Evolutionary conservation across 2,113 vertebrate genomes (phyloP).

Genomic region (Dipodomys ordii): DNA sequence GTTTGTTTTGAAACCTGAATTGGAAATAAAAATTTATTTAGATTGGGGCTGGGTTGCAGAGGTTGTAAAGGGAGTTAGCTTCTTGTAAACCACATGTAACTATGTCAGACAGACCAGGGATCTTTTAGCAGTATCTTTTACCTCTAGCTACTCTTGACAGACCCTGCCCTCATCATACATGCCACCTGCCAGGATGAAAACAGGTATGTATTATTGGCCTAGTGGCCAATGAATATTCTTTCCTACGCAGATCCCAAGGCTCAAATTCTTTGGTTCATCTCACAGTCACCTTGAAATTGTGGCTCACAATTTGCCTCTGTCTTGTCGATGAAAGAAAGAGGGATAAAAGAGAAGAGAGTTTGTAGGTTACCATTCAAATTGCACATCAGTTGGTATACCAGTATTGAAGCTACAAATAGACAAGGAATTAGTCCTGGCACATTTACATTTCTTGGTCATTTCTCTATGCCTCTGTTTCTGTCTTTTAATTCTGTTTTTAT

Average conservation of each 20-base stretch:
- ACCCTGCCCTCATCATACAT: not conserved
- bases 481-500: too few relatives aligned
- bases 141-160: not conserved
- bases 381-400: not conserved
- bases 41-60: constrained; percentile 35
- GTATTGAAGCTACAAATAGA: not conserved
- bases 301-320: not conserved
- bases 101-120: not conserved
- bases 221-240: not conserved
- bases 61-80: not conserved
- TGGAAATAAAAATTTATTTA: constrained; percentile 63
- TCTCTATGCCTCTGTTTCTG: too few relatives aligned
- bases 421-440: not conserved
- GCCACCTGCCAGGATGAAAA: not conserved
- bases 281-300: not conserved
- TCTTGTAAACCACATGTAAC: constrained; percentile 39
- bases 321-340: not conserved
- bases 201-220: not conserved
- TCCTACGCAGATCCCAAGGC: not conserved
- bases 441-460: not conserved
- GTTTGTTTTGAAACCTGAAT: not conserved
- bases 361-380: constrained; percentile 7
- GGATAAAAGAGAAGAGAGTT: not conserved
- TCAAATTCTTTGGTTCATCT: not conserved
- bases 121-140: not conserved